These are phyloP conservation scores for Falco cherrug DNA, from an alignment of 2,797 vertebrate genomes.

Conservation along the genomic window DNA sequence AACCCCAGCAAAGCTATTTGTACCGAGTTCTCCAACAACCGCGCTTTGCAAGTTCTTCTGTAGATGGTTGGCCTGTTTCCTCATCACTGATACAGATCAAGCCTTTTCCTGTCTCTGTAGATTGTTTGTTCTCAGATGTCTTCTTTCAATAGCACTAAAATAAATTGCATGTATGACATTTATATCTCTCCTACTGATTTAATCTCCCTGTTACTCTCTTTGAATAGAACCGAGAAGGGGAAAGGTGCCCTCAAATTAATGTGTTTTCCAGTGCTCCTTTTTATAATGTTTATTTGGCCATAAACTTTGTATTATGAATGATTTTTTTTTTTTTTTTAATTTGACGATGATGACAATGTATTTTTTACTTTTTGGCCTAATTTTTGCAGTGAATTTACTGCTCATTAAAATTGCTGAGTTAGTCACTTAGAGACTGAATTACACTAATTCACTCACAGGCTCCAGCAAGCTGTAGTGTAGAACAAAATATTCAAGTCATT, in stretches of 20 bases:
- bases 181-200: slow-evolving; percentile 40
- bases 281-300: slow-evolving; percentile 5
- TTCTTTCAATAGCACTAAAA: slow-evolving; percentile 28
- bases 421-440: slow-evolving; percentile 23
- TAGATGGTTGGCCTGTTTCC: background rate
- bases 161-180: slow-evolving; percentile 49
- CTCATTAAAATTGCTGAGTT: slow-evolving; percentile 24
- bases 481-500: slow-evolving; percentile 27
- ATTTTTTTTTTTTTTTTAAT: background rate
- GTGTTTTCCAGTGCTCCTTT: background rate
- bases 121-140: slow-evolving; percentile 16
- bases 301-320: background rate
- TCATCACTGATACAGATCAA: background rate
- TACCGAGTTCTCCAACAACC: background rate
- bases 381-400: slow-evolving; percentile 12
- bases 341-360: background rate
- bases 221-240: background rate
- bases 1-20: slow-evolving; percentile 4
- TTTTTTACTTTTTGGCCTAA: slow-evolving; percentile 28
- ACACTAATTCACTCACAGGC: background rate
- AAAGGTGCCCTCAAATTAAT: background rate
- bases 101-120: background rate
- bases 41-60: background rate
- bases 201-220: background rate
- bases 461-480: background rate